Evolutionary conservation across 2,888 invertebrate species (phyloP).

Genomic region (Pyrochroa serraticornis): DNA sequence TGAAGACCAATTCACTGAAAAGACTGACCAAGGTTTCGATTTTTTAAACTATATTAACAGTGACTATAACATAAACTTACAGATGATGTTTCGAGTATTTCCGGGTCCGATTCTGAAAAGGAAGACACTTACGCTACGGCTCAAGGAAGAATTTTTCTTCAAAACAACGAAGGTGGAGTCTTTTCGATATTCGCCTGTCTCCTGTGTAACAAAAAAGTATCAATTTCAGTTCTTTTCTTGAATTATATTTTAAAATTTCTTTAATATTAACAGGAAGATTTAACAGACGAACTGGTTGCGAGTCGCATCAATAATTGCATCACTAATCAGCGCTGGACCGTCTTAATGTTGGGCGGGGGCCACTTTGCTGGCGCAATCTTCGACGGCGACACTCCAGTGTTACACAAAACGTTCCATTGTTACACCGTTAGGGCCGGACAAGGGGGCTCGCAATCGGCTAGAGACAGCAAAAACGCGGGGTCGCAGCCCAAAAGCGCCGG

Average conservation of each 20-base stretch:
- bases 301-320: conserved; percentile 46
- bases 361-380: conserved; percentile 80
- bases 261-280: conserved; percentile 37
- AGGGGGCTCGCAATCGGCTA: conserved; percentile 74
- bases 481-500: conserved; percentile 80
- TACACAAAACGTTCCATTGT: conserved; percentile 84
- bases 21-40: conserved; percentile 54
- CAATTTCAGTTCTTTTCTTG: no score
- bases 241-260: background rate
- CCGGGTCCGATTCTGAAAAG: conserved; percentile 66
- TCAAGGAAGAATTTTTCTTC: conserved; percentile 78
- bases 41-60: background rate
- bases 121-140: conserved; percentile 48
- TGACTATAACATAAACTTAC: conserved; percentile 30
- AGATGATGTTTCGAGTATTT: conserved; percentile 71
- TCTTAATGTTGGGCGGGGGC: conserved; percentile 85
- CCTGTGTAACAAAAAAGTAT: conserved; percentile 73
- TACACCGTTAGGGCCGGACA: conserved; percentile 86
- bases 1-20: conserved; percentile 64
- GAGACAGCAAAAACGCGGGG: conserved; percentile 66
- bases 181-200: conserved; percentile 78
- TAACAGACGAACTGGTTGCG: conserved; percentile 31
- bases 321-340: conserved; percentile 65
- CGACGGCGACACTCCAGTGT: conserved; percentile 60
- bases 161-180: conserved; percentile 70